Evolutionary conservation across 2,888 invertebrate genomes (phyloP), one percentile per base, ranked within the genome.

Genomic region (Baccha elongata): DNA sequence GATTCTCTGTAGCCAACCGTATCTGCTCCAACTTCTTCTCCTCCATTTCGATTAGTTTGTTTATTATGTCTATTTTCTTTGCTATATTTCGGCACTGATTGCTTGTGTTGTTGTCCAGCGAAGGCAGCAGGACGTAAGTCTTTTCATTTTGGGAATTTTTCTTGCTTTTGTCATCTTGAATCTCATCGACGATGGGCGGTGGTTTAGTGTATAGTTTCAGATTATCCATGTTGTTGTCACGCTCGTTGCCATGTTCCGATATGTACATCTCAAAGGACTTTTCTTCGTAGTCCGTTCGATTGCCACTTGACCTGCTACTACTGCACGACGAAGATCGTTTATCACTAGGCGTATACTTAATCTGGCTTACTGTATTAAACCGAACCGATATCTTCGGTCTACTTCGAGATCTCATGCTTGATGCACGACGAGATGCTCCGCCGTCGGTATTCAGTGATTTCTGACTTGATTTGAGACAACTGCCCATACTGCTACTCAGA

Each of bases 31-130:
- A 92, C 86, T 94, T 94, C 5, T 93, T 90, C 86, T 94, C 94
- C 86, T 94, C 93, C 92, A 94, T 93, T 89, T 93, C 94, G 1
- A 95, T 94, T 19, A 95, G 87, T 86, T 93, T 93, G 86, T 94
- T 94, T 29, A 95, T 94, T 29, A 94, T 94, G 87, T 94, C 93
- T 11, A 95, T 92, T 88, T 94, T 94, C 69, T 93, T 91, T 88
- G 94, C 94, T 23, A 95, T 94, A 50, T 90, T 89, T 58, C 89
- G 88, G 60, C 89, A 89, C 74, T 89, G 89, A 69, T 89, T 88
- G 15, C 88, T 87, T 1, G 90, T 89, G 11, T 90, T 88, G 50
- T 85, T 86, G 46, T 86, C 86, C 10, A 84, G 69, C 11, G 73
- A 67, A 6, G 84, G 84, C 60, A 21, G 68, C 15, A 85, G 85